Percentiles rank a stretch among this genome's conserved stretches.
These are phyloP conservation scores for Drosophila subobscura DNA, from an alignment of 1,140 invertebrate genomes.

Conservation along the genomic window DNA sequence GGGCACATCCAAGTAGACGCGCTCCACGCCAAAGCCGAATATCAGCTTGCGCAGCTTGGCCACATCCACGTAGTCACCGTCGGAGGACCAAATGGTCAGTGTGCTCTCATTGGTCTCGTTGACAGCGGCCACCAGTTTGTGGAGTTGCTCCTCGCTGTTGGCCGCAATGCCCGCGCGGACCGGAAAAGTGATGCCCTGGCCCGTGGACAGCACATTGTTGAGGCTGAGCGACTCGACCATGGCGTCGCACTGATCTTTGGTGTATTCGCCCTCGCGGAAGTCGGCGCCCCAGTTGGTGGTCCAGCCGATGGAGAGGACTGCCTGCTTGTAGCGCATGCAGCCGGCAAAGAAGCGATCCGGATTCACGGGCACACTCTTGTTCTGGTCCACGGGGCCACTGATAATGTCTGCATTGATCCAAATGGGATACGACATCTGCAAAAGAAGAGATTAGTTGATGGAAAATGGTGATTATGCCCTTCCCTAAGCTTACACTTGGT, in stretches of 20 bases:
- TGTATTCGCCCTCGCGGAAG: conserved; percentile 86
- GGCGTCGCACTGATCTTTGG: conserved; percentile 87
- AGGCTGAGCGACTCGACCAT: conserved; percentile 87
- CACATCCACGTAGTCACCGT: conserved; percentile 86
- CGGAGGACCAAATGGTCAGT: conserved; percentile 89
- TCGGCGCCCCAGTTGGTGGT: conserved; percentile 88
- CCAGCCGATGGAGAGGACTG: conserved; percentile 93
- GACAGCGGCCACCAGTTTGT: conserved; percentile 82
- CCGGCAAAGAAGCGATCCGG: conserved; percentile 86
- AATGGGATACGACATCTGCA: conserved; percentile 89
- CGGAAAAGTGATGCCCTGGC: conserved; percentile 91
- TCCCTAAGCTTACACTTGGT: conserved; percentile 47
- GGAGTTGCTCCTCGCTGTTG: conserved; percentile 86
- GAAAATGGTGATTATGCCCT: no score
- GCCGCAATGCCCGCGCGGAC: conserved; percentile 90
- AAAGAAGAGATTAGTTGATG: neutral
- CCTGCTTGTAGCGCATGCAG: conserved; percentile 86
- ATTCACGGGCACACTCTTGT: conserved; percentile 86
- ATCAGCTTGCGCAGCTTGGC: conserved; percentile 86
- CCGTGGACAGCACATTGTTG: conserved; percentile 83
- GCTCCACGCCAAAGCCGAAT: conserved; percentile 86
- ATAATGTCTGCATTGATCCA: conserved; percentile 96
- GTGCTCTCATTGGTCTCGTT: conserved; percentile 83
- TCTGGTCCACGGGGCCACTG: conserved; percentile 89
- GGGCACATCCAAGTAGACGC: conserved; percentile 89